These are phyloP conservation scores for Myrmecobius fasciatus DNA, from an alignment of 2,113 vertebrate species.

Conservation along the genomic window DNA sequence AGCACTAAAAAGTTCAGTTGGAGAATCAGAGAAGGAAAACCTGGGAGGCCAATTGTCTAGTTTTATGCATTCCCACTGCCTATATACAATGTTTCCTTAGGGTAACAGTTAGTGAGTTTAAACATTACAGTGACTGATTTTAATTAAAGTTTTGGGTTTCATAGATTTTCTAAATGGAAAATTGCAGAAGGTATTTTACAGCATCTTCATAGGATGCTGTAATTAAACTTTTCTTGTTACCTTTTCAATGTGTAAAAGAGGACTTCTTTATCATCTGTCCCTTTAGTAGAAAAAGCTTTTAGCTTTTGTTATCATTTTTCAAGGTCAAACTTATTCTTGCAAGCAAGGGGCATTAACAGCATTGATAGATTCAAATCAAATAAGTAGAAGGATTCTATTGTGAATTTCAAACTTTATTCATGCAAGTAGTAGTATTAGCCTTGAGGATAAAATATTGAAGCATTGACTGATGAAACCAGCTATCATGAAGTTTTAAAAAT, in stretches of 20 bases:
- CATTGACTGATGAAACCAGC: conserved; percentile 31
- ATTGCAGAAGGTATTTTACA: conserved; percentile 24
- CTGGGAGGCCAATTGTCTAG: background rate
- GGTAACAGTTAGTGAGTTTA: background rate
- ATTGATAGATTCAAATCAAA: conserved; percentile 39
- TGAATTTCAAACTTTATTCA: conserved; percentile 40
- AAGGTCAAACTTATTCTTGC: background rate
- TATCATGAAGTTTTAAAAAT: conserved; percentile 45
- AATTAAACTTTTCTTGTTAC: background rate
- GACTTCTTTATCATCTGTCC: background rate
- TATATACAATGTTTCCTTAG: conserved; percentile 15
- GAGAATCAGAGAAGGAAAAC: conserved; percentile 18
- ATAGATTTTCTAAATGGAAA: conserved; percentile 23
- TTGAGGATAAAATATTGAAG: conserved; percentile 43
- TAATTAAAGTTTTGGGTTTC: conserved; percentile 16
- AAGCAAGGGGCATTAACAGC: background rate
- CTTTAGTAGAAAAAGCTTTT: background rate
- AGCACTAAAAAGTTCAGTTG: conserved; percentile 16
- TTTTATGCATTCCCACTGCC: conserved; percentile 1
- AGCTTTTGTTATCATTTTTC: conserved; percentile 1
- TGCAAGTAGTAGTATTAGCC: conserved; percentile 15
- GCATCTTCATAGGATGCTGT: background rate
- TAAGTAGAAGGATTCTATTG: background rate
- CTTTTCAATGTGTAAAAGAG: background rate
- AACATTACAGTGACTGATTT: background rate